Conservation (phyloP, 2,888 invertebrate species). For the Pandemis heparana region DNA sequence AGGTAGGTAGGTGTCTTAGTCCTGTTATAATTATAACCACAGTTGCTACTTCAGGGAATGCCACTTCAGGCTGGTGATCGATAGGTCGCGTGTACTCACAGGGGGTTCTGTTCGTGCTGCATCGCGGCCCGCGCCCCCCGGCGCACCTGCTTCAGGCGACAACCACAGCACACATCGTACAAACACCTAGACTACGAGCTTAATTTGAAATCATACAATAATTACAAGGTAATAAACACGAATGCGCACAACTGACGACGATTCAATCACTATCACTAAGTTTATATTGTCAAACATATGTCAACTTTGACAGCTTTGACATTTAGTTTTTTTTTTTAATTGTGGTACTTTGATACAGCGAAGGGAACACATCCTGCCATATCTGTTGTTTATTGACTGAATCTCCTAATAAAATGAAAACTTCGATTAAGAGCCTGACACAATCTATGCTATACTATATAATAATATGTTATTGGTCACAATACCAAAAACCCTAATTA, state of each 20-base stretch:
- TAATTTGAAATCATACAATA: background rate
- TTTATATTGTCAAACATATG: background rate
- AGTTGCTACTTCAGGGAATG: background rate
- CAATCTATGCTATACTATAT: too few relatives aligned
- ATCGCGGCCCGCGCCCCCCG: background rate
- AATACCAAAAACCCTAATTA: too few relatives aligned
- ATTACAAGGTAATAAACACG: background rate
- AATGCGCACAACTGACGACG: slow-evolving; percentile 2
- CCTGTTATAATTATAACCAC: background rate
- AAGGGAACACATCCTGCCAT: background rate
- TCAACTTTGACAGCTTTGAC: slow-evolving; percentile 40
- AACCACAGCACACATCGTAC: background rate
- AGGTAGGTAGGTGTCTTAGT: background rate
- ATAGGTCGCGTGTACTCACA: background rate
- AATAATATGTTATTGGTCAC: too few relatives aligned
- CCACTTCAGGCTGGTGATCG: background rate
- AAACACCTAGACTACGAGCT: background rate
- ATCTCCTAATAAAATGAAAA: too few relatives aligned
- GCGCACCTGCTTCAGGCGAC: slow-evolving; percentile 7
- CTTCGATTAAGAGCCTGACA: too few relatives aligned
- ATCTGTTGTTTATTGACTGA: too few relatives aligned
- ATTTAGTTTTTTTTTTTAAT: background rate
- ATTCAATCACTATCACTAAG: background rate
- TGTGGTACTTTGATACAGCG: background rate
- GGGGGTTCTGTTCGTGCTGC: slow-evolving; percentile 13